Conservation (phyloP, 2,113 vertebrate species). For the Scomber colias region DNA sequence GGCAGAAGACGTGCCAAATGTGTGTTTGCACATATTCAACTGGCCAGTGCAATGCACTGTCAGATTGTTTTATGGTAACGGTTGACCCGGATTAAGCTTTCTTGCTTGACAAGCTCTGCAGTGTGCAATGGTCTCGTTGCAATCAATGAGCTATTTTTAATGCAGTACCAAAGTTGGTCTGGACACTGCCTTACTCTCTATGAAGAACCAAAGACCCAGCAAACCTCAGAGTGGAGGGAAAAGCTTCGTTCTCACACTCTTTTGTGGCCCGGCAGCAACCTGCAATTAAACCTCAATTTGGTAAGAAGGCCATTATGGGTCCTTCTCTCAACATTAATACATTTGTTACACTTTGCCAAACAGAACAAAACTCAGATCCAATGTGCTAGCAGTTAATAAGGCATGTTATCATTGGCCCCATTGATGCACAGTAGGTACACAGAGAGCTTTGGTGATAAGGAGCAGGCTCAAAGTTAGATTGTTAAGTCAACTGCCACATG, state of each 20-base stretch:
- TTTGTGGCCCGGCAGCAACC: constrained; percentile 49
- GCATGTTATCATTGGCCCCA: constrained; percentile 72
- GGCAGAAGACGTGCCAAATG: constrained; percentile 4
- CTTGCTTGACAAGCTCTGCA: too few relatives aligned
- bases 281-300: constrained; percentile 68
- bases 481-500: neutral
- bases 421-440: constrained; percentile 23
- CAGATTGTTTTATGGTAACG: too few relatives aligned
- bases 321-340: constrained; percentile 54
- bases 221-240: constrained; percentile 49
- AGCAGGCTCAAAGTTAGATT: neutral
- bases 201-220: neutral
- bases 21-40: neutral
- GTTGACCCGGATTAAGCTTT: too few relatives aligned
- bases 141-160: too few relatives aligned
- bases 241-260: constrained; percentile 65
- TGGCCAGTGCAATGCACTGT: too few relatives aligned
- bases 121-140: too few relatives aligned
- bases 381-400: constrained; percentile 61
- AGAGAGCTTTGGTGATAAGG: constrained; percentile 26
- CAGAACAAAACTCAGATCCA: constrained; percentile 59
- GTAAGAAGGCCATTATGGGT: constrained; percentile 49
- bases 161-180: too few relatives aligned
- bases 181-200: neutral
- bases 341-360: constrained; percentile 64